Conservation (phyloP, 1,140 invertebrate species). For the Bombus balteatus region DNA sequence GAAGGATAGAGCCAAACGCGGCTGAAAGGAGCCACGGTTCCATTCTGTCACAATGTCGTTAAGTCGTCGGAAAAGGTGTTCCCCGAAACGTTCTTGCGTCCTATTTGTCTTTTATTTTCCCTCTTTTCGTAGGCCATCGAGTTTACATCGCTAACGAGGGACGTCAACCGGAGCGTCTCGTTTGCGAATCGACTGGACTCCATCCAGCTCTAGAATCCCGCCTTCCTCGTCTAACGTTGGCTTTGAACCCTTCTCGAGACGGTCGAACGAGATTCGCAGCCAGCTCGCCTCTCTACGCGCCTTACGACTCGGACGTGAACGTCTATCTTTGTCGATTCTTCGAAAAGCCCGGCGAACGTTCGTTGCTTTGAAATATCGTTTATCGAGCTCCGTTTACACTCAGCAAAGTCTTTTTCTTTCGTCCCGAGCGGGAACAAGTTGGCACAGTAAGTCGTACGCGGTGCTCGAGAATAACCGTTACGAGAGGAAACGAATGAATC, state of each 20-base stretch:
- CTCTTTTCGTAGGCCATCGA: neutral
- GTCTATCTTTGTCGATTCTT: neutral
- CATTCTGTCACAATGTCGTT: slow-evolving; percentile 28
- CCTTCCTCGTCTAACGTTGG: neutral
- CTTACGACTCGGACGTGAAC: neutral
- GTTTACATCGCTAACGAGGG: slow-evolving; percentile 42
- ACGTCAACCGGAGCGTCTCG: slow-evolving; percentile 23
- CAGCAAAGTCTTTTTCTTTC: neutral
- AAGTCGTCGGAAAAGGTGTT: slow-evolving; percentile 10
- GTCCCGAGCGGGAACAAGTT: too few relatives aligned
- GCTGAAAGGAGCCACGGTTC: neutral
- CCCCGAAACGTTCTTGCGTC: neutral
- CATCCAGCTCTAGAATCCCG: neutral
- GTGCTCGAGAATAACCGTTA: too few relatives aligned
- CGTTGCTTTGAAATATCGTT: neutral
- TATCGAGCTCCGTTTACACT: neutral
- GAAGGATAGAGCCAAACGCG: neutral
- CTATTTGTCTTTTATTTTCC: slow-evolving; percentile 40
- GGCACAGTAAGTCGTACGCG: too few relatives aligned
- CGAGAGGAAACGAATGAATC: too few relatives aligned
- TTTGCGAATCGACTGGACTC: slow-evolving; percentile 18
- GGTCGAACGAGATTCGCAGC: neutral
- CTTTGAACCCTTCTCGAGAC: neutral
- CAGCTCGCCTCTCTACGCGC: neutral
- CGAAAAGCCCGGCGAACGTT: neutral